Evolutionary conservation across 2,888 invertebrate genomes (phyloP), one percentile per base, ranked within the genome.

Genomic region (Nomada fucata): DNA sequence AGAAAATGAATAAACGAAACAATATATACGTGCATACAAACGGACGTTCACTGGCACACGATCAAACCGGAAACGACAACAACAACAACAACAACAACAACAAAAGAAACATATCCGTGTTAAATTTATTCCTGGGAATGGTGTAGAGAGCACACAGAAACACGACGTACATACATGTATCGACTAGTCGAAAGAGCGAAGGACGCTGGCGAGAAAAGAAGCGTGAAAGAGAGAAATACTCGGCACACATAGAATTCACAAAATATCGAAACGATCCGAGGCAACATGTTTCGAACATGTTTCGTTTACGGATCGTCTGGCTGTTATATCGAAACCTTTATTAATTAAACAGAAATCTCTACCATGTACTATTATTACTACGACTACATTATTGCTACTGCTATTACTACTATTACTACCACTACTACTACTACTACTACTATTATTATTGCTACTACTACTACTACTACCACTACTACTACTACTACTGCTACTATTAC

Each of bases 291-390:
- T 60, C 36, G 67, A 42, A 44, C 18, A 9, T 60, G 36, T 60
- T 60, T 29, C 68, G 85, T 76, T 80, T 83, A 84, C 84, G 87
- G 89, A 89, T 91, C 90, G 83, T 82, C 91, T 92, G 91, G 92
- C 91, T 92, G 92, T 92, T 92, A 90, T 88, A 90, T 90, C 86
- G 88, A 91, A 91, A 89, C 42, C 64, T 91, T 91, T 87, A 91
- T 90, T 89, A 90, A 91, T 90, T 86, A 87, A 86, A 87, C 85
- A 73, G 79, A 86, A 87, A 87, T 85, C 74, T 85, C 70, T 85
- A 81, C 73, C 85, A 86, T 86, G 84, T 86, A 88, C 86, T 86
- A 89, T 86, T 88, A 89, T 84, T 88, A 90, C 85, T 86, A 87
- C 82, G 82, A 87, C 77, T 89, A 90, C 85, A 86, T 83, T 86